Conservation (phyloP, 2,888 invertebrate genomes). For the Arenicola marina region DNA sequence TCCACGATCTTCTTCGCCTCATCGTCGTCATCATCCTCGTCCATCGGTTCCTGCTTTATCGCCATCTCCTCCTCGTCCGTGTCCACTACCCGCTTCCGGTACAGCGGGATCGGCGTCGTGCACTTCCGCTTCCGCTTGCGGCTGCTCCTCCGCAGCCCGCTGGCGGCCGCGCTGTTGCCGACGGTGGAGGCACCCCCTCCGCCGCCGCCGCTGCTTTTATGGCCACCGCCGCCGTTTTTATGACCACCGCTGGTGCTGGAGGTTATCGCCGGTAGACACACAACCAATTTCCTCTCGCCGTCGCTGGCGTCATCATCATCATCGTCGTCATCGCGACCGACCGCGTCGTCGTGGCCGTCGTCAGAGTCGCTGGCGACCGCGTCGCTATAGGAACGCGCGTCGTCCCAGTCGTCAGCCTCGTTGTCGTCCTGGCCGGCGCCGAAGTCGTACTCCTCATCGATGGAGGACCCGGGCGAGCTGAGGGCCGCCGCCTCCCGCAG, state of each 20-base stretch:
- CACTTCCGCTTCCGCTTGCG: neutral
- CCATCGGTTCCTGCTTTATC: conserved; percentile 10
- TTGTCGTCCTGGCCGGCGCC: conserved; percentile 37
- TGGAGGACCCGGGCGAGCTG: conserved; percentile 57
- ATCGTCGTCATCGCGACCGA: neutral
- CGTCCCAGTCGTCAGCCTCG: conserved; percentile 4
- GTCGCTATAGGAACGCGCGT: conserved; percentile 10
- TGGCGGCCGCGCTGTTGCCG: conserved; percentile 11
- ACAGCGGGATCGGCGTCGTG: neutral
- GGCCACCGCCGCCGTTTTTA: conserved; percentile 1
- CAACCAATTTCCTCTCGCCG: conserved; percentile 10
- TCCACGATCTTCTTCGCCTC: conserved; percentile 71
- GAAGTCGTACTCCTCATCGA: conserved; percentile 61
- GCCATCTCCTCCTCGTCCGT: neutral
- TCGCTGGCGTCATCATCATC: neutral
- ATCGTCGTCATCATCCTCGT: conserved; percentile 11
- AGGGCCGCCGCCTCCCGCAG: conserved; percentile 32
- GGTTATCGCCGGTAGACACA: neutral
- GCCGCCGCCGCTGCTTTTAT: conserved; percentile 28
- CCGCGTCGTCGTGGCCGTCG: conserved; percentile 45
- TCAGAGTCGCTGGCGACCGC: conserved; percentile 61
- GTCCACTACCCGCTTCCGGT: neutral
- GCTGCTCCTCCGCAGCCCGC: neutral
- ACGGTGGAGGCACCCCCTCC: conserved; percentile 31
- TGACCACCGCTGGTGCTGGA: conserved; percentile 9